Evolutionary conservation across 1,140 invertebrate genomes (phyloP).

Genomic region (Olivierus martensii): DNA sequence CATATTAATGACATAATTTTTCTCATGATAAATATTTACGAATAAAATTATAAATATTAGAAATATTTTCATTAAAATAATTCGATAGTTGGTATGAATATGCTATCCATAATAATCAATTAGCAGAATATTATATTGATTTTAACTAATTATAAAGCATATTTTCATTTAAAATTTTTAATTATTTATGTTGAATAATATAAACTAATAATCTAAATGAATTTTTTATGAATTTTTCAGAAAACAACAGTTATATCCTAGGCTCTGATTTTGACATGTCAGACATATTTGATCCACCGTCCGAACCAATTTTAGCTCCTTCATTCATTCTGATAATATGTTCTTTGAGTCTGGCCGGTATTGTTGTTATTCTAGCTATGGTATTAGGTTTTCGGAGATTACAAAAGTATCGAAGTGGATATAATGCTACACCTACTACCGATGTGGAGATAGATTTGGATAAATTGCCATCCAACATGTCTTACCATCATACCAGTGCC

Average conservation of each 20-base stretch:
- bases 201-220: too few species aligned
- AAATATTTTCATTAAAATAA: too few species aligned
- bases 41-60: too few species aligned
- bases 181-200: too few species aligned
- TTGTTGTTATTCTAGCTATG: slow-evolving; percentile 9
- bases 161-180: too few species aligned
- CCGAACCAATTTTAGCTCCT: slow-evolving; percentile 48
- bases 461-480: slow-evolving; percentile 71
- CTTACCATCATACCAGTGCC: slow-evolving; percentile 66
- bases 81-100: too few species aligned
- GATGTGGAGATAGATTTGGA: slow-evolving; percentile 66
- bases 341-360: slow-evolving; percentile 24
- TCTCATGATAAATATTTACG: too few species aligned
- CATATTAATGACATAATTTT: too few species aligned
- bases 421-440: slow-evolving; percentile 45
- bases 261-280: slow-evolving; percentile 10
- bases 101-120: too few species aligned
- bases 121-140: too few species aligned
- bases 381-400: slow-evolving; percentile 8
- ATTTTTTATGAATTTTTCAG: neutral
- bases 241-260: slow-evolving; percentile 14
- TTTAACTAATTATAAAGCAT: neutral
- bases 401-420: slow-evolving; percentile 38
- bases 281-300: slow-evolving; percentile 13
- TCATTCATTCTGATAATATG: slow-evolving; percentile 54